Evolutionary conservation across 2,113 vertebrate species (phyloP).

Genomic region (Bombycilla garrulus): DNA sequence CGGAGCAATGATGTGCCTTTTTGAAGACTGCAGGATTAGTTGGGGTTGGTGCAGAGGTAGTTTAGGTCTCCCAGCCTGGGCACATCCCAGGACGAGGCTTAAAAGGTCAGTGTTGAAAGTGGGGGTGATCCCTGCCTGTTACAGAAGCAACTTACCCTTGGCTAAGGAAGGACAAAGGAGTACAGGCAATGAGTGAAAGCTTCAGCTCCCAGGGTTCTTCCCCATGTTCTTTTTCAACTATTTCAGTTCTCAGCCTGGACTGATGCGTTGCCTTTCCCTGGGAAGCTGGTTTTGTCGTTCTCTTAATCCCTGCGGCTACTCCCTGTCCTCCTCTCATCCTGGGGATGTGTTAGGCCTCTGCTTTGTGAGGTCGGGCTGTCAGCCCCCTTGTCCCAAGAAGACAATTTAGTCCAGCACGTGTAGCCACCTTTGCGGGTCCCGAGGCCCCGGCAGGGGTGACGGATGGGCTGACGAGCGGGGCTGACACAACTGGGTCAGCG

Average conservation of each 20-base stretch:
- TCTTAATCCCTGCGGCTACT: background rate
- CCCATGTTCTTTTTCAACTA: fast-evolving
- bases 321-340: background rate
- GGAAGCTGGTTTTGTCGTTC: background rate
- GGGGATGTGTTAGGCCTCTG: background rate
- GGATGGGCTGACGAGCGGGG: slow-evolving; percentile 51
- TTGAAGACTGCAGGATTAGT: background rate
- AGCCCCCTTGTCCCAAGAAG: slow-evolving; percentile 61
- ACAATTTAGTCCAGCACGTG: slow-evolving; percentile 67
- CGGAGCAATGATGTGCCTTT: background rate
- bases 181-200: background rate
- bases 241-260: background rate
- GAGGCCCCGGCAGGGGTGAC: slow-evolving; percentile 53
- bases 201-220: background rate
- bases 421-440: slow-evolving; percentile 55
- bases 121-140: background rate
- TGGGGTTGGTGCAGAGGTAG: background rate
- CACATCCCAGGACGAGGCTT: background rate
- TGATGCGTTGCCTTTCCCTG: background rate
- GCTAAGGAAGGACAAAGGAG: background rate
- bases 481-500: slow-evolving; percentile 51
- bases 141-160: background rate
- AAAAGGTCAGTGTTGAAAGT: background rate
- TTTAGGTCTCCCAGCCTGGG: background rate
- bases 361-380: slow-evolving; percentile 66